Base-by-base conservation (phyloP, 2,888 invertebrate genomes). In the Zhuqinia jingwanae region DNA sequence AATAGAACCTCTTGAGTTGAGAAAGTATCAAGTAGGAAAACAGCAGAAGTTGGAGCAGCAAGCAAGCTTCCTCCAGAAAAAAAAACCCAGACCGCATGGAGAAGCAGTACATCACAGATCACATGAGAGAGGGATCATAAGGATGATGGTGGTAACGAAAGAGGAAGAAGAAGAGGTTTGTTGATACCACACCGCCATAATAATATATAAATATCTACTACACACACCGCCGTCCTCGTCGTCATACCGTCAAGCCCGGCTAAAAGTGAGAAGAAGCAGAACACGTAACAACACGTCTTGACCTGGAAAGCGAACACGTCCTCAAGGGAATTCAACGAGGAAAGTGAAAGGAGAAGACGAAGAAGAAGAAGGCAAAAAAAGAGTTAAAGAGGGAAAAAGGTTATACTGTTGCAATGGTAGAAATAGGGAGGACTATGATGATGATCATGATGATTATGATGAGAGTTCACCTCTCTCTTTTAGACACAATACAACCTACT, bases 231-330 rank as follows among this genome's bases (percentile, higher is more conserved):
- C 3, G 36, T n/a, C n/a, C n/a, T n/a, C 36, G 8, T 36, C 50
- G 15, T 11, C 13, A 50, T 50, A 50, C n/a, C 50, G 13, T 11
- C 15, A 20, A 3, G 25, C 11, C 58, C 58, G 22, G 58, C 76
- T 58, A 50, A 79, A 53, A 56, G 81, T 73, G 77, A 70, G 77
- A 84, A 36, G 42, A 11, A 83, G 77, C 17, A 53, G 50, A 58
- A 58, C 78, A 73, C 25, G 70, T 50, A 73, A 73, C n/a, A n/a
- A n/a, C 76, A 79, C 85, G 73, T 85, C 79, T 85, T 85, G 85
- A 85, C 85, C 85, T 85, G 85, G 75, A 85, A 85, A 79, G 73
- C 47, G 73, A 85, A 75, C 79, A 85, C 85, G 85, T 85, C 63
- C 79, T 85, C 79, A 15, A 73, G 73, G 73, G 85, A 79, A 85